Evolutionary conservation across 2,797 vertebrate genomes (phyloP), one percentile per base, ranked within the genome.

Genomic region (Bovichtus diacanthus): DNA sequence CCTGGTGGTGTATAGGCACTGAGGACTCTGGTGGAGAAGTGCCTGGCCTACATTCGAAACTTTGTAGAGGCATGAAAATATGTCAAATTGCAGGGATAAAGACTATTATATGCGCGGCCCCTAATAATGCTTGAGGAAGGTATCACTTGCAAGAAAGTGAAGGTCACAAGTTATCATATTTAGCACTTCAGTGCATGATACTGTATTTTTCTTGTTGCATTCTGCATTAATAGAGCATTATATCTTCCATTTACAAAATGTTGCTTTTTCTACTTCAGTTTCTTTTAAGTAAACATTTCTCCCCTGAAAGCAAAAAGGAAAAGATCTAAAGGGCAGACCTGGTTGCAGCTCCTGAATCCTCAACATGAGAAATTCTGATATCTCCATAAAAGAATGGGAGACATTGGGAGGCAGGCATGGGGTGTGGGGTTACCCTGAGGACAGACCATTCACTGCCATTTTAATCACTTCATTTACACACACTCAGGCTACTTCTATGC

Each of bases 391-490:
- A 78, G 41, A 65, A 74, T 34, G 39, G 27, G 21, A 51, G 60
- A 63, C 13, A 67, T 3, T 23, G 21, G 54, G 49, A 60, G 70
- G 38, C 27, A 61, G 38, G 16, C 5, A 19, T 41, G 36, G 43
- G 39, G 44, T 16, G 49, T 5, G 44, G 68, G 53, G 53, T 47
- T 82, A 81, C 78, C 81, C 85, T 54, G 62, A 87, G 78, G 87
- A 90, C 90, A 83, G 43, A 71, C 74, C 41, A 80, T 86, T 87
- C 75, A 51, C 76, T 76, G 77, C 85, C 86, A 92, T 90, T 93
- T 92, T 92, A 90, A 92, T 90, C 84, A 90, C 87, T 89, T 89
- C 70, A 90, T 90, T 91, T 90, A 80, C 73, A 77, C 80, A 67
- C 77, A 67, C 81, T 75, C 63, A 13, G 78, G 86, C 63, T 85